Base-by-base conservation (phyloP, 2,888 invertebrate genomes). In the Spilarctia lutea region DNA sequence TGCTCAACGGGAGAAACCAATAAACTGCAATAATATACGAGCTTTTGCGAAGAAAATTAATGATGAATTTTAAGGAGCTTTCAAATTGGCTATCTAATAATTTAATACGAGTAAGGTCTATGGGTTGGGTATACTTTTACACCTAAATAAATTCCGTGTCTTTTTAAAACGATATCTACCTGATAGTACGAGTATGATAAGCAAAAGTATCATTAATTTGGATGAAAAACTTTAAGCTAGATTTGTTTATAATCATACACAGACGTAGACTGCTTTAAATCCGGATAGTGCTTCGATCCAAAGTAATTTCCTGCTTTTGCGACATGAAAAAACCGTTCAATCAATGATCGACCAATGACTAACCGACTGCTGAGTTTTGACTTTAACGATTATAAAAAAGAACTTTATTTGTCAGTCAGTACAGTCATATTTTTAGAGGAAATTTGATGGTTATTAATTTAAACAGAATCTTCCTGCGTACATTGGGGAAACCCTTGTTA, bases 311-410 rank as follows among this genome's bases (percentile, higher is more conserved):
- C 92, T 91, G 79, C 80, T 83, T 81, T 81, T 84, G 81, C 86
- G 91, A 91, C 92, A 91, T 91, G 91, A 91, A 89, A 85, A 85
- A 87, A 88, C 88, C 88, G 90, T 90, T 91, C 88, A 86, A 86
- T 82, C 84, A 79, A 81, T 85, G 86, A 85, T 85, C 87, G 88
- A 85, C n/a, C n/a, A n/a, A n/a, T 87, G 83, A 81, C 79, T 79
- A n/a, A 81, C 79, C 77, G 82, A 74, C 81, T 68, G 82, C 79
- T 85, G 84, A 80, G 81, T 83, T 79, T 73, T 67, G 30, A 2
- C 65, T 65, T 71, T 10, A n/a, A 71, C n/a, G 39, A 39, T 60
- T 20, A 42, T 48, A 24, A 30, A 45, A 39, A 39, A 45, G 42
- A 30, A 42, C 18, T 30, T 30, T 63, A 20, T 30, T 42, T 45